A percentile compares a stretch with the other conserved stretches of the same genome.
Evolutionary conservation across 1,140 invertebrate genomes (phyloP).

Genomic region (Drosophila pseudoobscura): DNA sequence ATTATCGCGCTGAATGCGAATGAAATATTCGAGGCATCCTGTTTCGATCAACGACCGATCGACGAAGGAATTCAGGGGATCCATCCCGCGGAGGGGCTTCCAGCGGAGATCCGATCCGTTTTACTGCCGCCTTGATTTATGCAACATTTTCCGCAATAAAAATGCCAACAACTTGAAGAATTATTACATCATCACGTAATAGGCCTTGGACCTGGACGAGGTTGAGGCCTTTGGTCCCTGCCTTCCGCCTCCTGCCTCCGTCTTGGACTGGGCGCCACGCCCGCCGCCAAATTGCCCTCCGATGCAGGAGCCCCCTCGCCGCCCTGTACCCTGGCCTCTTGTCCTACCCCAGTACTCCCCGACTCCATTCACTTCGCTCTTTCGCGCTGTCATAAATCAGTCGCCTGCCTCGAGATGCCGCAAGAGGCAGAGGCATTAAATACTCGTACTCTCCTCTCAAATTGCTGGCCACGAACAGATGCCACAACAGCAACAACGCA

Average conservation of each 20-base stretch:
- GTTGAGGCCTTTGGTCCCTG: slow-evolving; percentile 11
- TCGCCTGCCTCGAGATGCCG: slow-evolving; percentile 58
- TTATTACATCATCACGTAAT: slow-evolving; percentile 81
- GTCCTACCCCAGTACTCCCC: neutral
- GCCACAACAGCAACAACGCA: slow-evolving; percentile 23
- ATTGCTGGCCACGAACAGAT: slow-evolving; percentile 66
- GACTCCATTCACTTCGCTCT: slow-evolving; percentile 46
- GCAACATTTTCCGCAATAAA: slow-evolving; percentile 79
- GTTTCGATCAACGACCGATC: slow-evolving; percentile 37
- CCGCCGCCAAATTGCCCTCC: slow-evolving; percentile 70
- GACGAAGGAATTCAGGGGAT: neutral
- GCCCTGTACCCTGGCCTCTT: neutral
- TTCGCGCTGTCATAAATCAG: slow-evolving; percentile 73
- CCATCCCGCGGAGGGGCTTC: slow-evolving; percentile 18
- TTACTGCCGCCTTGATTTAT: slow-evolving; percentile 78
- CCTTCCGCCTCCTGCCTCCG: slow-evolving; percentile 7
- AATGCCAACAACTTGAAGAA: slow-evolving; percentile 73
- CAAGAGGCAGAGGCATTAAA: slow-evolving; percentile 59
- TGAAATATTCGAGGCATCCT: slow-evolving; percentile 69
- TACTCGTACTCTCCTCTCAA: slow-evolving; percentile 65
- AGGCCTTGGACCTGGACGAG: slow-evolving; percentile 45
- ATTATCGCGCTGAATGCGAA: slow-evolving; percentile 60
- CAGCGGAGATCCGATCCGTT: slow-evolving; percentile 59
- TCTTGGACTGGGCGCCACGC: slow-evolving; percentile 59
- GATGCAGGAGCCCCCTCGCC: slow-evolving; percentile 17